Percentiles rank a stretch among this genome's conserved stretches.
These are phyloP conservation scores for Halocaridina rubra DNA, from an alignment of 2,888 invertebrate species.

Conservation along the genomic window DNA sequence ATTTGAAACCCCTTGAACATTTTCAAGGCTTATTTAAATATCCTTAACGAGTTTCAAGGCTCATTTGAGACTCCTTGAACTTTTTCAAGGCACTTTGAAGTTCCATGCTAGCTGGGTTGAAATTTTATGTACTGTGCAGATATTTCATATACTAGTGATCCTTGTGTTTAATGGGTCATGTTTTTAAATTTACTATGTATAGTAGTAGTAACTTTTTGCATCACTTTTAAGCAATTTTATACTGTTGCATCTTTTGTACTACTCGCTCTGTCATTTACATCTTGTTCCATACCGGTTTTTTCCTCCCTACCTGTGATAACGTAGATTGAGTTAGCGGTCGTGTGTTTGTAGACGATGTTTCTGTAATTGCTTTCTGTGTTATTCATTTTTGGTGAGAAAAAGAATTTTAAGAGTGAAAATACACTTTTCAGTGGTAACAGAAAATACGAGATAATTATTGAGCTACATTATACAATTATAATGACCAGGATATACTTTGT, in stretches of 20 bases:
- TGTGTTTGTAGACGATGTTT: not conserved
- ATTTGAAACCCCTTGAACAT: too few species aligned
- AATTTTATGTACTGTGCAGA: not conserved
- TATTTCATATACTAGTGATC: not conserved
- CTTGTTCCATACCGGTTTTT: conserved; percentile 15
- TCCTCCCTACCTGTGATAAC: conserved; percentile 50
- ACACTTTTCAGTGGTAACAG: too few species aligned
- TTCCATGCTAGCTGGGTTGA: not conserved
- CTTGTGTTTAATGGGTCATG: not conserved
- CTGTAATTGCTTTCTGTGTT: conserved; percentile 39
- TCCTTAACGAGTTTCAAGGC: too few species aligned
- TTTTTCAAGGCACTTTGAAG: too few species aligned
- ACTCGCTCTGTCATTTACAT: conserved; percentile 2
- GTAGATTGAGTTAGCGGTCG: conserved; percentile 21
- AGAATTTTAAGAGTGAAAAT: too few species aligned
- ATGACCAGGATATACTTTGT: too few species aligned
- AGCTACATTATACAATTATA: too few species aligned
- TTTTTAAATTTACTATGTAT: not conserved
- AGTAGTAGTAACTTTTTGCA: conserved; percentile 7
- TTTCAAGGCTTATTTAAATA: too few species aligned
- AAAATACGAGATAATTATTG: too few species aligned
- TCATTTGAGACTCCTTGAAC: too few species aligned
- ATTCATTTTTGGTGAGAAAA: conserved; percentile 15
- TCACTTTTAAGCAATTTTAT: conserved; percentile 9
- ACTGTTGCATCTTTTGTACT: conserved; percentile 22